Percentiles rank a stretch among this genome's conserved stretches.
Evolutionary conservation across 1,140 invertebrate species (phyloP).

Genomic region (Eurosta solidaginis): DNA sequence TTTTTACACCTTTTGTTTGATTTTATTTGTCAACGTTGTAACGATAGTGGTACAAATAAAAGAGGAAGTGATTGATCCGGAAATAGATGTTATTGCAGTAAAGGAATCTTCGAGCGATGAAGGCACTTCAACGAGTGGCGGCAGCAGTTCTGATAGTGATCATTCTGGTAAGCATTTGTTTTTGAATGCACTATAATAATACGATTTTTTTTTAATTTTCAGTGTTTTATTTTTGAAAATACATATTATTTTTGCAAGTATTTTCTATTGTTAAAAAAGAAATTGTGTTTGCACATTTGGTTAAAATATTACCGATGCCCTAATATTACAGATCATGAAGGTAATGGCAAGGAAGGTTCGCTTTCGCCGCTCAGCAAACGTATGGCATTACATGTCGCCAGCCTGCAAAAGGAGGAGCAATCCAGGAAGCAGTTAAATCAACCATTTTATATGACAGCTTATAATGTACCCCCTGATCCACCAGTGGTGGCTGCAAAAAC

Average conservation of each 20-base stretch:
- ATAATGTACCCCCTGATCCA: conserved; percentile 38
- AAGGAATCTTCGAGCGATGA: not conserved
- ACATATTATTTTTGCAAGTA: not conserved
- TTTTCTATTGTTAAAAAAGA: not conserved
- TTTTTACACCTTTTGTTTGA: not conserved
- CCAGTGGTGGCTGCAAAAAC: not conserved
- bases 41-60: not conserved
- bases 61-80: not conserved
- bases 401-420: not conserved
- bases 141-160: conserved; percentile 6
- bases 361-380: conserved; percentile 79
- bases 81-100: not conserved
- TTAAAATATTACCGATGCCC: conserved; percentile 36
- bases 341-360: conserved; percentile 68
- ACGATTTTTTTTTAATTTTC: conserved; percentile 12
- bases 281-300: not conserved
- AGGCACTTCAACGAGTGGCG: not conserved
- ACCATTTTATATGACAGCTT: conserved; percentile 61
- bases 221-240: not conserved
- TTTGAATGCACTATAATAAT: not conserved
- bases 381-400: conserved; percentile 67
- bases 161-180: not conserved
- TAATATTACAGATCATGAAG: not conserved
- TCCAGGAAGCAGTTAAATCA: conserved; percentile 65
- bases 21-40: not conserved